phyloP scores from a whole-genome alignment of 2,797 vertebrate species.

The Falco novaeseelandiae region DNA sequence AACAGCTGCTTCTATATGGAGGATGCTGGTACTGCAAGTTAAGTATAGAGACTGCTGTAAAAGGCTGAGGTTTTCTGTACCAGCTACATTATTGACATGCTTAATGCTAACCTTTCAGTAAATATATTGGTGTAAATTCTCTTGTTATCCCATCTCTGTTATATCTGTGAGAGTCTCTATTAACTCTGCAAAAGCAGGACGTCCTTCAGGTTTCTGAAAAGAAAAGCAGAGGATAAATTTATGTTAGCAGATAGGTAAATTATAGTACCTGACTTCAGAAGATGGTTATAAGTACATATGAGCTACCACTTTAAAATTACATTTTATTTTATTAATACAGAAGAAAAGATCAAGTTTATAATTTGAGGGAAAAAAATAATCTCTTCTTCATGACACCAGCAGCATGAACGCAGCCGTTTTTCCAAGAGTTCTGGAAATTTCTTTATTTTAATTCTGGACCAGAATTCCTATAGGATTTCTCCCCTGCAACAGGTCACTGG shows the following conservation, averaged over 20 bases:
- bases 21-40: neutral
- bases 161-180: constrained; percentile 47
- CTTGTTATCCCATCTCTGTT: constrained; percentile 46
- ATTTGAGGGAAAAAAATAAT: neutral
- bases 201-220: constrained; percentile 74
- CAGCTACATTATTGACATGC: neutral
- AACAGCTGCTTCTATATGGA: neutral
- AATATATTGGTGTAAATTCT: neutral
- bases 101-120: neutral
- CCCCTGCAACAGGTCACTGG: neutral
- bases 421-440: neutral
- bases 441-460: neutral
- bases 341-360: neutral
- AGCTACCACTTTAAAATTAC: neutral
- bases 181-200: constrained; percentile 73
- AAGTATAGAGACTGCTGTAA: neutral
- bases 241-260: neutral
- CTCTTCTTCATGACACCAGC: neutral
- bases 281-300: neutral
- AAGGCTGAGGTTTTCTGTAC: neutral
- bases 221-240: neutral
- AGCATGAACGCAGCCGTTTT: neutral
- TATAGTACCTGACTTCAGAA: neutral
- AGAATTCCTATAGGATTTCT: neutral
- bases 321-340: neutral